Evolutionary conservation across 2,113 vertebrate species (phyloP).

Genomic region (Puffinus mauretanicus): DNA sequence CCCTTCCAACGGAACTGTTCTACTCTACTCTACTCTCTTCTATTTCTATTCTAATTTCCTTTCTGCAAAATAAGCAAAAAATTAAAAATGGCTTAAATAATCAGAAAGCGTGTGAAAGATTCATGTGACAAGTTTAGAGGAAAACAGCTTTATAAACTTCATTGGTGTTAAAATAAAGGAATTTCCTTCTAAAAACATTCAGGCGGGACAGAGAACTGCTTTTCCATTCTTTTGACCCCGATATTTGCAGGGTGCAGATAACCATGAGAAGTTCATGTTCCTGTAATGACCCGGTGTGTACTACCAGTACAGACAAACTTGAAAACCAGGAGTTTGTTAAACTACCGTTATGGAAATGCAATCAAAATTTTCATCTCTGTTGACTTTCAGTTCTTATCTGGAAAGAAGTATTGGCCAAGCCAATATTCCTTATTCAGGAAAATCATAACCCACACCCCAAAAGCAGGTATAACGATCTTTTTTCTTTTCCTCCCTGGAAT

Average conservation of each 20-base stretch:
- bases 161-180: not conserved
- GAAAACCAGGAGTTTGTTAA: not conserved
- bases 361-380: not conserved
- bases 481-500: no score
- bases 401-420: not conserved
- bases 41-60: not conserved
- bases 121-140: not conserved
- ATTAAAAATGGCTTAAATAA: not conserved
- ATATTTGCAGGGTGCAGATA: not conserved
- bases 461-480: not conserved
- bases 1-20: not conserved
- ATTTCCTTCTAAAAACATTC: not conserved
- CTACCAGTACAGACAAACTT: not conserved
- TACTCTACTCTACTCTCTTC: no score
- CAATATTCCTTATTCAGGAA: not conserved
- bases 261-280: no score
- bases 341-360: not conserved
- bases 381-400: not conserved
- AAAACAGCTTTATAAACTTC: not conserved
- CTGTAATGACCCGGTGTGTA: rapidly evolving
- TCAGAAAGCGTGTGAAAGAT: not conserved
- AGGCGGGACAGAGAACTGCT: not conserved
- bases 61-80: not conserved
- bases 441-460: no score
- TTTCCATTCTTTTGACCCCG: not conserved